Conservation (phyloP, 2,797 vertebrate species). For the Notolabrus celidotus region DNA sequence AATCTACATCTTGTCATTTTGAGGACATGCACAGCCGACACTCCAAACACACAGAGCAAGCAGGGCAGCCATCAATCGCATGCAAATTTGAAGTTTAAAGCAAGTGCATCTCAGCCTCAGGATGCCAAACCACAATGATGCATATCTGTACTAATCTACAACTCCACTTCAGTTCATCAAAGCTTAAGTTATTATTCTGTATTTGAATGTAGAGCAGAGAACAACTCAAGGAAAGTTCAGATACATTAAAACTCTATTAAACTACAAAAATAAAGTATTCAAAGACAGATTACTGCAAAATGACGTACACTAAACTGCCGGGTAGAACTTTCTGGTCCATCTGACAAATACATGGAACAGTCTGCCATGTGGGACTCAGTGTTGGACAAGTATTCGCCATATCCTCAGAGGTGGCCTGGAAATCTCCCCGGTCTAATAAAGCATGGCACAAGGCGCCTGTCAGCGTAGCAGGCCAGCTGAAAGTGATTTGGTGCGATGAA, state of each 20-base stretch:
- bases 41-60: too few relatives aligned
- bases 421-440: slow-evolving; percentile 49
- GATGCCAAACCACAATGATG: not conserved
- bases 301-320: slow-evolving; percentile 2
- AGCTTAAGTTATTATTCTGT: too few relatives aligned
- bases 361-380: slow-evolving; percentile 36
- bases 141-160: too few relatives aligned
- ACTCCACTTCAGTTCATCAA: too few relatives aligned
- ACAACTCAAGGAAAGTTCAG: too few relatives aligned
- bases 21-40: too few relatives aligned
- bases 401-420: slow-evolving; percentile 45
- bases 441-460: slow-evolving; percentile 55
- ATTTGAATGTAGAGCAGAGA: too few relatives aligned
- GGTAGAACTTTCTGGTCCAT: slow-evolving; percentile 17
- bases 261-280: too few relatives aligned
- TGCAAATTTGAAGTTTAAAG: not conserved
- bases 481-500: slow-evolving; percentile 53
- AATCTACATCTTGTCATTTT: too few relatives aligned
- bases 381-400: slow-evolving; percentile 41
- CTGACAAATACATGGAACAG: slow-evolving; percentile 34
- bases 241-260: too few relatives aligned
- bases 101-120: too few relatives aligned
- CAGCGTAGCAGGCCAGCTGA: slow-evolving; percentile 53
- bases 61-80: too few relatives aligned
- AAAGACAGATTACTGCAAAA: not conserved